Evolutionary conservation across 1,140 invertebrate species (phyloP).

Genomic region (Samia ricini): DNA sequence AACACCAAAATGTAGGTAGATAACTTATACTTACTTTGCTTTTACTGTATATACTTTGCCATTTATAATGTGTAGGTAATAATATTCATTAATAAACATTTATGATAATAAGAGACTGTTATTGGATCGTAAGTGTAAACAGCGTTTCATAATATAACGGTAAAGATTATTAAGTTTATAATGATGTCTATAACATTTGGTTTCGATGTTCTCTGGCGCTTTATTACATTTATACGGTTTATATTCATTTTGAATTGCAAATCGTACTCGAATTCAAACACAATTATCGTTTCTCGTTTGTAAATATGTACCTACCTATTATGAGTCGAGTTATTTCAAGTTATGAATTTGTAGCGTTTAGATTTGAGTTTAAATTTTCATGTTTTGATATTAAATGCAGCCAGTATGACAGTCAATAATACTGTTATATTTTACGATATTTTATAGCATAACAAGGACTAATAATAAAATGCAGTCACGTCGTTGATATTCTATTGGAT

Average conservation of each 20-base stretch:
- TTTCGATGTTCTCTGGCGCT: not conserved
- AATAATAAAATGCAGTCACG: too few relatives aligned
- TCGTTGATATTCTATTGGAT: too few relatives aligned
- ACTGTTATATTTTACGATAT: too few relatives aligned
- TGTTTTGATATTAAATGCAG: not conserved
- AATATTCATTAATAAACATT: not conserved
- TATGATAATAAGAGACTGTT: not conserved
- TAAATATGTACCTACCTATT: too few relatives aligned
- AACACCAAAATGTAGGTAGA: too few relatives aligned
- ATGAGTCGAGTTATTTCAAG: not conserved
- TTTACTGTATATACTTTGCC: too few relatives aligned
- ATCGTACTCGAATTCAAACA: not conserved
- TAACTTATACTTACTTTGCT: too few relatives aligned
- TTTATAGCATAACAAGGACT: too few relatives aligned
- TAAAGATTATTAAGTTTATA: not conserved
- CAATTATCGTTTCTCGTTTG: not conserved
- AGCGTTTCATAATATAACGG: not conserved
- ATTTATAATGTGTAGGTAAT: too few relatives aligned
- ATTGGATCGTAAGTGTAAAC: not conserved
- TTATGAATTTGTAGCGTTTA: not conserved
- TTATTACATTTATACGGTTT: not conserved
- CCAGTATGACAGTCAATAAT: too few relatives aligned
- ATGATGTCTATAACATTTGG: not conserved
- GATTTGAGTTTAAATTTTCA: not conserved
- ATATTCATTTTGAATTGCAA: conserved; percentile 9